Conservation (phyloP, 2,888 invertebrate genomes). For the Agrochola lota region DNA sequence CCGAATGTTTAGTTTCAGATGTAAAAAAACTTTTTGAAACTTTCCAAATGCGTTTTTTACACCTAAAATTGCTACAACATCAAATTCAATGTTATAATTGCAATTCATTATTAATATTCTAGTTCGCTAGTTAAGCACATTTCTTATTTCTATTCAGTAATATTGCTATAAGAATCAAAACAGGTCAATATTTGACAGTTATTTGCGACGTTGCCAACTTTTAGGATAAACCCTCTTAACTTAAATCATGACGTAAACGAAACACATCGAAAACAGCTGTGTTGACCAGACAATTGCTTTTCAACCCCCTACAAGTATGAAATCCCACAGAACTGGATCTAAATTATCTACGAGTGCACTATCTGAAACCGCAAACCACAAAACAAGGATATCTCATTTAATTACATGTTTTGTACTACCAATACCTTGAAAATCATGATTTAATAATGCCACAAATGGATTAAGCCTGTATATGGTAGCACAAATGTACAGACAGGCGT, state of each 20-base stretch:
- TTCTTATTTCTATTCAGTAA: too few species aligned
- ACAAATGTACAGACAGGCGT: conserved; percentile 67
- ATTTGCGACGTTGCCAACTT: too few species aligned
- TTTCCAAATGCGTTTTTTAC: too few species aligned
- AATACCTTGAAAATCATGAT: conserved; percentile 75
- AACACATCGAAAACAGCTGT: background rate
- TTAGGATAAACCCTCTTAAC: too few species aligned
- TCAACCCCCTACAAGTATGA: conserved; percentile 10
- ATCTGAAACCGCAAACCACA: conserved; percentile 61
- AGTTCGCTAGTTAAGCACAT: too few species aligned
- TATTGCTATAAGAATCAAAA: too few species aligned
- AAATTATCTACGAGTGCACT: conserved; percentile 46
- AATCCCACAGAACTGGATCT: conserved; percentile 46
- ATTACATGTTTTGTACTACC: conserved; percentile 69
- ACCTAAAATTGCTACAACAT: too few species aligned
- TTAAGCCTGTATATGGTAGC: conserved; percentile 74
- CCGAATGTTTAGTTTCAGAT: too few species aligned
- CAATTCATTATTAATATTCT: too few species aligned
- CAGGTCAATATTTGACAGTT: too few species aligned
- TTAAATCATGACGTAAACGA: background rate
- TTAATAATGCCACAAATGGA: conserved; percentile 82
- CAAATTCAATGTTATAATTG: too few species aligned
- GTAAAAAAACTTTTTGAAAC: too few species aligned
- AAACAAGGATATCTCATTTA: conserved; percentile 74
- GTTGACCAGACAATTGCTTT: conserved; percentile 22